Evolutionary conservation across 2,797 vertebrate species (phyloP), one percentile per base, ranked within the genome.

Genomic region (Centroberyx gerrardi): DNA sequence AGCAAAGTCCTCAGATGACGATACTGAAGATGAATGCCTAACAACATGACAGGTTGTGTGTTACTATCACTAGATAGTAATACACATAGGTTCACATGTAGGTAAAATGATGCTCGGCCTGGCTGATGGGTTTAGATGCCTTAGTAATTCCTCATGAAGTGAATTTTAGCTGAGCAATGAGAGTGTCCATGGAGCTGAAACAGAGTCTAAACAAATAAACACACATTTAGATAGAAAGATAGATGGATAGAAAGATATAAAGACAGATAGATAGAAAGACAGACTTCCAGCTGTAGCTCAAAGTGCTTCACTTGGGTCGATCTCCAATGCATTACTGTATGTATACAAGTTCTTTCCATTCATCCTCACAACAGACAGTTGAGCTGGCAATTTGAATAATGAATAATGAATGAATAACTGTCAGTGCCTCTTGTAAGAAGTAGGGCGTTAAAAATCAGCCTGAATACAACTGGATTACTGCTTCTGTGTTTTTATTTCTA

Each of bases 351-450:
- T 61, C 29, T 14, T 42, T 49, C 22, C 40, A 56, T 76, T 78
- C 53, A 33, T 71, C 74, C 62, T 54, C 3, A 38, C 22, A 29
- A 36, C 51, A 53, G 71, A 70, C 49, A 59, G 67, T 28, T 14
- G 70, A 73, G 59, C 44, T 0, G 2, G 46, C 72, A 78, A 56
- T 76, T 71, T 76, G 51, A 52, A 0, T 10, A 71, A 84, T 71
- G 83, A 88, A 84, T 72, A 78, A 82, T 80, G 54, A 81, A 82
- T 52, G 40, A 31, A 31, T 56, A 31, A 56, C 27, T 66, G 65
- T 68, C 76, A 74, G 74, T 80, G 40, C 52, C 22, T 67, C 36
- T 72, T 40, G 58, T 49, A 66, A 78, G 75, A 70, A 80, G 55
- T 10, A 38, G 52, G 70, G 33, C 12, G 22, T 61, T 62, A 62